These are phyloP conservation scores for Microchrysa polita DNA, from an alignment of 2,888 invertebrate species.

Conservation along the genomic window DNA sequence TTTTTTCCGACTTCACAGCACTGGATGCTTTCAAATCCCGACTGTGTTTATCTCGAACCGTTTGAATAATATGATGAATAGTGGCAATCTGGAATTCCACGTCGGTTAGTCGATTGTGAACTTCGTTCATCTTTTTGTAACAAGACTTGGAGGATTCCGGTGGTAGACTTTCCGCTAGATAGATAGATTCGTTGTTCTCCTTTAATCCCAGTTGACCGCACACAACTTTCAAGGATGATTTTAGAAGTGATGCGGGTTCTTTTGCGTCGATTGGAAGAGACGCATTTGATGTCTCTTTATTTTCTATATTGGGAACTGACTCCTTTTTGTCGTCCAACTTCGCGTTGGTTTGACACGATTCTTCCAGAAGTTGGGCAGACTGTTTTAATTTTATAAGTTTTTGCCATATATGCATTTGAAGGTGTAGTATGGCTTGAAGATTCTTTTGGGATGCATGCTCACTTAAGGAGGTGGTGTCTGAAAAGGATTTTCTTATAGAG, in stretches of 20 bases:
- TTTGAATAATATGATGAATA: conserved; percentile 33
- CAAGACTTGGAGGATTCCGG: conserved; percentile 6
- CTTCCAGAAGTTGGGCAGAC: conserved; percentile 13
- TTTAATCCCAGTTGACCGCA: conserved; percentile 11
- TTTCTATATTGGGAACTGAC: no score
- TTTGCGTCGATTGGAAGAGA: no score
- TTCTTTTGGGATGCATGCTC: conserved; percentile 1
- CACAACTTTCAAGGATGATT: conserved; percentile 16
- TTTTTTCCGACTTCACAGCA: no score
- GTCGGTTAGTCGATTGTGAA: conserved; percentile 26
- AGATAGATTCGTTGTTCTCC: neutral
- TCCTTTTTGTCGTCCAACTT: no score
- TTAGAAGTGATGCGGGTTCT: neutral
- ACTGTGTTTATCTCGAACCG: conserved; percentile 18
- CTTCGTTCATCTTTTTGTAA: conserved; percentile 38
- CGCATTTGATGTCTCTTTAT: no score
- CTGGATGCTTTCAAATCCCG: neutral
- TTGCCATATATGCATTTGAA: conserved; percentile 33
- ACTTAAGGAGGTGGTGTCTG: neutral
- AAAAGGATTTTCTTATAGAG: neutral
- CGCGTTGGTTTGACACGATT: no score
- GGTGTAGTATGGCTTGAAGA: conserved; percentile 8
- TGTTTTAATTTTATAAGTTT: conserved; percentile 17
- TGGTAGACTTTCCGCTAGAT: neutral
- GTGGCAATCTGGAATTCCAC: conserved; percentile 41